These are phyloP conservation scores for Naja naja DNA, from an alignment of 2,113 vertebrate genomes.

Conservation along the genomic window DNA sequence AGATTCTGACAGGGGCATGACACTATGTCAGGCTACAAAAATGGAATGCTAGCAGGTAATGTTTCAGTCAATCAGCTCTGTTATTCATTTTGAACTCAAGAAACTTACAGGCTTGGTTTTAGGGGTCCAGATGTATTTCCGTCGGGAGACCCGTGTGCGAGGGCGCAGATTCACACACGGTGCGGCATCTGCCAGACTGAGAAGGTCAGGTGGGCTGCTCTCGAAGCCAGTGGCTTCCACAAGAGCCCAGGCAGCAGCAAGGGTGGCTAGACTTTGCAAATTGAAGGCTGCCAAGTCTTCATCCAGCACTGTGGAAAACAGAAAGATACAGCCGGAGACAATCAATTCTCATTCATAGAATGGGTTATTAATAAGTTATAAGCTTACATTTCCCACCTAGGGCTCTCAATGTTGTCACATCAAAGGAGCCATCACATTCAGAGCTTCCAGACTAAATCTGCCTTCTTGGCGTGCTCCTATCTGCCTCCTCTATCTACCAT, in stretches of 20 bases:
- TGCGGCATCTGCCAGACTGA: constrained; percentile 46
- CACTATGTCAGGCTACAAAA: neutral
- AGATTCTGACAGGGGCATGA: too few relatives aligned
- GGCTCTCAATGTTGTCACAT: neutral
- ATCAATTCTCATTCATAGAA: neutral
- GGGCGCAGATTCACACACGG: constrained; percentile 66
- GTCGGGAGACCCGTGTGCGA: constrained; percentile 79
- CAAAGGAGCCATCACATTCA: neutral
- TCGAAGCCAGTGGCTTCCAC: constrained; percentile 72
- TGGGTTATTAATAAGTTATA: neutral
- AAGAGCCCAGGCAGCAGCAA: constrained; percentile 88
- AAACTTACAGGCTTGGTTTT: constrained; percentile 87
- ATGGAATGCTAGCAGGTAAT: neutral
- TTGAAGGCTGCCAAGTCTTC: constrained; percentile 86
- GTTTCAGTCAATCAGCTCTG: accelerated
- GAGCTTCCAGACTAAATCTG: neutral
- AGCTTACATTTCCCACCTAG: neutral
- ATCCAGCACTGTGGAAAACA: constrained; percentile 62
- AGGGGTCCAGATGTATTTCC: constrained; percentile 91
- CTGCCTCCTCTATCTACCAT: neutral
- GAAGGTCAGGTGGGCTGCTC: constrained; percentile 60
- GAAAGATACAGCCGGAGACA: neutral
- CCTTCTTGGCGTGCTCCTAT: neutral
- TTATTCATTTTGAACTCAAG: neutral
- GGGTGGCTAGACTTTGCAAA: constrained; percentile 87